Evolutionary conservation across 2,888 invertebrate genomes (phyloP).

Genomic region (Epiperipatus broadwayi): DNA sequence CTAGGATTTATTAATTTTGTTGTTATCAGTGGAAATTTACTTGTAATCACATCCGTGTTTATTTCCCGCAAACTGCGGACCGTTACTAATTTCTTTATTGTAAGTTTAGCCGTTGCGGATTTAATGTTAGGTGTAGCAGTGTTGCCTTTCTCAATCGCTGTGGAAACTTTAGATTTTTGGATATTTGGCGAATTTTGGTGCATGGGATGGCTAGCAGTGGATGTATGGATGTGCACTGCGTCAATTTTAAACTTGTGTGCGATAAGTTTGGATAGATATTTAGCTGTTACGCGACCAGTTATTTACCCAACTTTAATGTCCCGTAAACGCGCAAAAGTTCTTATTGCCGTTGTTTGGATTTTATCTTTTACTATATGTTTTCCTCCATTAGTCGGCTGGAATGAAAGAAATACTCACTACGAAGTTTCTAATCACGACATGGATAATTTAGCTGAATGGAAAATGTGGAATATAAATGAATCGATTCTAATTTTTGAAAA

Average conservation of each 20-base stretch:
- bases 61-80: conserved; percentile 67
- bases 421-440: not conserved
- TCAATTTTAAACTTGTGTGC: conserved; percentile 89
- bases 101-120: conserved; percentile 87
- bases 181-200: conserved; percentile 92
- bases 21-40: conserved; percentile 73
- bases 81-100: conserved; percentile 90
- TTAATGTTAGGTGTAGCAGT: conserved; percentile 85
- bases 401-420: conserved; percentile 39
- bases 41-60: conserved; percentile 79
- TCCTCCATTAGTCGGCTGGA: conserved; percentile 86
- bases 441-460: no score
- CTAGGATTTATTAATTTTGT: conserved; percentile 72
- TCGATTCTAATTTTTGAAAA: no score
- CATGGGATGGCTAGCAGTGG: conserved; percentile 85
- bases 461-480: no score
- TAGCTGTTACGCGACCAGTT: conserved; percentile 88
- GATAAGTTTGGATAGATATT: conserved; percentile 69
- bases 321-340: conserved; percentile 55
- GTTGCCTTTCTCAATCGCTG: conserved; percentile 81
- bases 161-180: conserved; percentile 88
- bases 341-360: conserved; percentile 73
- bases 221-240: conserved; percentile 97
- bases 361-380: conserved; percentile 89
- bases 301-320: conserved; percentile 76